A percentile compares a stretch with the other conserved stretches of the same genome.
phyloP scores from a whole-genome alignment of 1,140 invertebrate genomes.

The Bombus superbus region DNA sequence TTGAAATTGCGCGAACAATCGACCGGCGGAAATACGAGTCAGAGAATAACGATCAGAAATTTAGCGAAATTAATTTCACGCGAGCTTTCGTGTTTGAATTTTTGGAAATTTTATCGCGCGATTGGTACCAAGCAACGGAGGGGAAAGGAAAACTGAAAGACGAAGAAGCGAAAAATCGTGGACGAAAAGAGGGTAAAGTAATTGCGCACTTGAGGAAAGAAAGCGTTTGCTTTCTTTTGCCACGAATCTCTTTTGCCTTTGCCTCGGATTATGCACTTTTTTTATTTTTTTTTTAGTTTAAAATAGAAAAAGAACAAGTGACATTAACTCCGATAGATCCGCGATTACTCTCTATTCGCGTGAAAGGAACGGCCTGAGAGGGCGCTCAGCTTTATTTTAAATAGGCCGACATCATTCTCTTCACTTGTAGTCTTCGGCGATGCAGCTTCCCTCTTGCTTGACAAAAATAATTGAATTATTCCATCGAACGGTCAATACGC shows the following conservation, averaged over 20 bases:
- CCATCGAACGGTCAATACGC: neutral
- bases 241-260: neutral
- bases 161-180: neutral
- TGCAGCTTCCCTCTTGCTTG: neutral
- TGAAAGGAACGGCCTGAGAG: neutral
- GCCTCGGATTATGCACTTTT: no score
- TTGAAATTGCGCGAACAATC: neutral
- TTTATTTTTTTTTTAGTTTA: neutral
- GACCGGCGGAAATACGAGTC: neutral
- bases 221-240: neutral
- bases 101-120: neutral
- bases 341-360: neutral
- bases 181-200: neutral
- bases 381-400: neutral
- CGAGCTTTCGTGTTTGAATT: neutral
- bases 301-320: neutral
- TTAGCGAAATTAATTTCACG: neutral
- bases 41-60: neutral
- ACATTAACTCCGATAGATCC: neutral
- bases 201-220: neutral
- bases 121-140: neutral
- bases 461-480: slow-evolving; percentile 5
- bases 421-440: neutral
- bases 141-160: neutral
- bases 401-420: neutral